Evolutionary conservation across 2,113 vertebrate genomes (phyloP), one percentile per base, ranked within the genome.

Genomic region (Semnornis frantzii): DNA sequence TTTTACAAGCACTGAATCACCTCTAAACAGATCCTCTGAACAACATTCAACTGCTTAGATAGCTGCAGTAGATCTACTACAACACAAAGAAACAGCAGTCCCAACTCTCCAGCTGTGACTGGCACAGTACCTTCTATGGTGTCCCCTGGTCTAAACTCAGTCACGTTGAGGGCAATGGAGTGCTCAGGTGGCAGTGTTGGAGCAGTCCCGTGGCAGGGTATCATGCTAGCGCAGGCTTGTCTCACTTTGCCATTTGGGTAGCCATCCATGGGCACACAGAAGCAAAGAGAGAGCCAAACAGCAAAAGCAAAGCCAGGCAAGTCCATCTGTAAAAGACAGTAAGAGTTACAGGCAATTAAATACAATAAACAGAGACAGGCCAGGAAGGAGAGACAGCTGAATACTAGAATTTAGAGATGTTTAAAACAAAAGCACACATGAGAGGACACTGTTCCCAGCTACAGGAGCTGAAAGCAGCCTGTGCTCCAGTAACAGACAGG

Each of bases 171-270:
- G 14, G 95, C 85, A 72, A 99, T 89, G 33, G 16, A 90, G 90
- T 98, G 98, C 65, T 96, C 28, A 28, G 98, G 94, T 37, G 82
- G 60, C 4, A 74, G 42, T 0, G 95, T 98, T 21, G 98, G 93
- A 15, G 62, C 64, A 50, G 94, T 13, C 3, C 95, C 95, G 58
- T 99, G 99, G 2, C 83, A 28, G 21, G 99, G 98, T 18, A 89
- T 19, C 99, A 99, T 98, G 60, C 94, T 96, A 34, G 12, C 37
- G 39, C 99, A 99, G 19, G 98, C 97, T 65, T 12, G 28, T 27
- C 83, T 64, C n/a, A 99, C 95, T 80, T 92, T 98, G 70, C 99
- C 98, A 89, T 88, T 89, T 50, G 97, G 97, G 88, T 97, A 99
- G 63, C 96, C 87, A 83, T 20, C 9, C 64, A 97, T 97, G 25